Percentiles rank a stretch among this genome's conserved stretches.
These are phyloP conservation scores for Epinephelus lanceolatus DNA, from an alignment of 2,113 vertebrate genomes.

Conservation along the genomic window DNA sequence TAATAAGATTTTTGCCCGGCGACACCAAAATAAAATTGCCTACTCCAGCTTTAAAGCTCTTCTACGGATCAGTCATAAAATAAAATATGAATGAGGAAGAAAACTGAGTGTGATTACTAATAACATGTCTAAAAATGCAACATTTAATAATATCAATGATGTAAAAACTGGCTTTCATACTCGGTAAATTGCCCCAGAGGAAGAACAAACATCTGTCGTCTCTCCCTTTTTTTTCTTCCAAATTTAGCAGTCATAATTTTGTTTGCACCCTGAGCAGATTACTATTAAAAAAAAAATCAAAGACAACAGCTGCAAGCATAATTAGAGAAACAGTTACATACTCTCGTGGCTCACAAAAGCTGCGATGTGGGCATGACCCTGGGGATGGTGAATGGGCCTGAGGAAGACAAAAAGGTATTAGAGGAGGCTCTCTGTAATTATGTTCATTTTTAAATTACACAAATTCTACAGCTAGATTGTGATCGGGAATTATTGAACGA, in stretches of 20 bases:
- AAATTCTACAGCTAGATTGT: background rate
- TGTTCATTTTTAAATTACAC: no score
- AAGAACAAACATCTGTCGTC: background rate
- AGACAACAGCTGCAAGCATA: background rate
- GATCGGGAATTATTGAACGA: background rate
- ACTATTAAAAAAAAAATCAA: background rate
- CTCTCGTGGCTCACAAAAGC: slow-evolving; percentile 97
- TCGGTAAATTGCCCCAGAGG: background rate
- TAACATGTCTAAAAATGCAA: background rate
- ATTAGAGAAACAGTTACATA: slow-evolving; percentile 77
- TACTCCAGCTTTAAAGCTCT: background rate
- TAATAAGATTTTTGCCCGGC: no score
- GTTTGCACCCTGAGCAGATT: background rate
- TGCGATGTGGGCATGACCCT: slow-evolving; percentile 96
- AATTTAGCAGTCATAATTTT: background rate
- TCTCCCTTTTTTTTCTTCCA: background rate
- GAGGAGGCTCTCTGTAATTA: background rate
- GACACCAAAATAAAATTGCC: no score
- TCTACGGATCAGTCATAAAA: background rate
- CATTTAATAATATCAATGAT: background rate
- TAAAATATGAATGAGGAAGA: background rate
- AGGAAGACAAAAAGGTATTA: slow-evolving; percentile 31
- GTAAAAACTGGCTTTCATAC: background rate
- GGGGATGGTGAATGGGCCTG: slow-evolving; percentile 96
- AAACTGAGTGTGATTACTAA: background rate